phyloP scores from a whole-genome alignment of 2,797 vertebrate species.

The Chrysocyon brachyurus region DNA sequence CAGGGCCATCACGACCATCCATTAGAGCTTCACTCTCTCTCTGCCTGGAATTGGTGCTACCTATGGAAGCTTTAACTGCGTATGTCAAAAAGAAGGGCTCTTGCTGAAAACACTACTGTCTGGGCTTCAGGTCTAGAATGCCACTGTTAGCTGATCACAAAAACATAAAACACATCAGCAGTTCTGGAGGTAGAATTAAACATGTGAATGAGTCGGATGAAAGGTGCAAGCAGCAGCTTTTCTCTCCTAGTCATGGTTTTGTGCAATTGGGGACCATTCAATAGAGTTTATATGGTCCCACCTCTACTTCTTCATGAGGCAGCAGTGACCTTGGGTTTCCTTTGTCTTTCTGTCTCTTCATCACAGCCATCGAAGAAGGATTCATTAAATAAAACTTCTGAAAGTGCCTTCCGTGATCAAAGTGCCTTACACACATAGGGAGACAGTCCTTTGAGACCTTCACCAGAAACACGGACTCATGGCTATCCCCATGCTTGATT shows the following conservation, averaged over 20 bases:
- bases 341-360: constrained; percentile 60
- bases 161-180: constrained; percentile 79
- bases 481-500: neutral
- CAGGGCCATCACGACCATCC: neutral
- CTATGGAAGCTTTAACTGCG: constrained; percentile 60
- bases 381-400: constrained; percentile 48
- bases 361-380: neutral
- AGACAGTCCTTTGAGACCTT: neutral
- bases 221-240: constrained; percentile 25
- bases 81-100: constrained; percentile 36
- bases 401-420: constrained; percentile 18
- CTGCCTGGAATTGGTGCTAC: neutral
- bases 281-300: constrained; percentile 46
- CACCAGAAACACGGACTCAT: constrained; percentile 50
- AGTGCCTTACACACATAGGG: neutral
- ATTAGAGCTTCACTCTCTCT: constrained; percentile 44
- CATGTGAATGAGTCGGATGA: constrained; percentile 70
- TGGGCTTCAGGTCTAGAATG: constrained; percentile 36
- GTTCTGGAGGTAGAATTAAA: constrained; percentile 74
- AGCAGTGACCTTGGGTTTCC: neutral
- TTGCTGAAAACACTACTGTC: constrained; percentile 51
- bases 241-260: constrained; percentile 7
- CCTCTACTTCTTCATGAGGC: constrained; percentile 60
- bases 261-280: constrained; percentile 30
- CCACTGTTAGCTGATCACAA: constrained; percentile 62